Base-by-base conservation (phyloP, 2,888 invertebrate species). In the Latheticus oryzae region DNA sequence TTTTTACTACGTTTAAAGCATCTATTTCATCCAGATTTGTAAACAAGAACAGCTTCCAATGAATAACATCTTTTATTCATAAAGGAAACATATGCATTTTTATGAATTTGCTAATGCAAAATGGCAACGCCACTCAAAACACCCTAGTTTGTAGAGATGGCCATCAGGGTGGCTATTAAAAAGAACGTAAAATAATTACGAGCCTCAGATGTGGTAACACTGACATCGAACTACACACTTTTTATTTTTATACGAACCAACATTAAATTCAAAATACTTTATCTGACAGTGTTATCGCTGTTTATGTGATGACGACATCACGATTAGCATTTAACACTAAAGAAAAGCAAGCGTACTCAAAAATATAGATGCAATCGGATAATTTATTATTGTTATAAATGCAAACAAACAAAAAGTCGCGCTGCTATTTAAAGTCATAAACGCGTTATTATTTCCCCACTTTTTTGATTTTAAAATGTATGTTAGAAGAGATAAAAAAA, bases 11-110 rank as follows among this genome's bases (percentile, higher is more conserved):
- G 28, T 26, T 24, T 30, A 35, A 48, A 35, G 24, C 16, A 16
- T 24, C 15, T 28, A 17, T 50, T 50, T 37, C 24, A 16, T 8
- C 15, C 8, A 11, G 26, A 51, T 51, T 38, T 38, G 40, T 51
- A 51, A 51, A 51, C 40, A 51, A n/a, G n/a, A 21, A 37, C 16
- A n/a, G 24, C 1, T 30, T 21, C 28, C 51, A 21, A 51, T 40
- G 51, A 51, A 51, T 51, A 37, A 30, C 38, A 51, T 51, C 51
- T 51, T 50, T 51, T 51, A 51, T 51, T 51, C 51, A 51, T 51
- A 50, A 21, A 17, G 24, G 51, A 26, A 47, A 30, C 45, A 38
- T 51, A 51, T 51, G 51, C 51, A 51, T 51, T 51, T 51, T 51
- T 51, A 51, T 51, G 51, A 51, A 28, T 51, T 51, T 5, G 51